Conservation (phyloP, 2,888 invertebrate species). For the Autographa gamma region DNA sequence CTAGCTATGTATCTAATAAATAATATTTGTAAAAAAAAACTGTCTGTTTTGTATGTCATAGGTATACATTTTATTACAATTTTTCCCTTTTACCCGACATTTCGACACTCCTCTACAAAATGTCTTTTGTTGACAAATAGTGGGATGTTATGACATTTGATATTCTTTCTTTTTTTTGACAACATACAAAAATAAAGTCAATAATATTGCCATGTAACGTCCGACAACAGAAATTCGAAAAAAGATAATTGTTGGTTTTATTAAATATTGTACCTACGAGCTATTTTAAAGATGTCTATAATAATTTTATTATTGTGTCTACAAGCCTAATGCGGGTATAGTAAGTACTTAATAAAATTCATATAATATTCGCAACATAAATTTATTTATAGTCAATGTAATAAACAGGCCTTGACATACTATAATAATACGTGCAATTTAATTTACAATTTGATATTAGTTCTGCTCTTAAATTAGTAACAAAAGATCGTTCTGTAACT, state of each 20-base stretch:
- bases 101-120: background rate
- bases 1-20: background rate
- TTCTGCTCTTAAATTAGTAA: too few species aligned
- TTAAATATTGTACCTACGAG: too few species aligned
- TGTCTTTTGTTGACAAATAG: background rate
- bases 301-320: background rate
- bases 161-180: background rate
- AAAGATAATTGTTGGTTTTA: too few species aligned
- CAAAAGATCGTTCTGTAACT: too few species aligned
- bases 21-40: background rate
- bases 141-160: background rate
- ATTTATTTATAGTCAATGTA: background rate
- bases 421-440: too few species aligned
- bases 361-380: background rate
- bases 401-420: background rate
- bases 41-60: background rate
- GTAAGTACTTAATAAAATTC: background rate
- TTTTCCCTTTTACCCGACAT: background rate
- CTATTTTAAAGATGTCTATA: background rate
- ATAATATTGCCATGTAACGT: too few species aligned
- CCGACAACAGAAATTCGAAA: too few species aligned
- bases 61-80: background rate
- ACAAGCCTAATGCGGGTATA: background rate
- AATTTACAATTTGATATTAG: too few species aligned
- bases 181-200: too few species aligned